Evolutionary conservation across 2,113 vertebrate species (phyloP).

Genomic region (Pelmatolapia mariae): DNA sequence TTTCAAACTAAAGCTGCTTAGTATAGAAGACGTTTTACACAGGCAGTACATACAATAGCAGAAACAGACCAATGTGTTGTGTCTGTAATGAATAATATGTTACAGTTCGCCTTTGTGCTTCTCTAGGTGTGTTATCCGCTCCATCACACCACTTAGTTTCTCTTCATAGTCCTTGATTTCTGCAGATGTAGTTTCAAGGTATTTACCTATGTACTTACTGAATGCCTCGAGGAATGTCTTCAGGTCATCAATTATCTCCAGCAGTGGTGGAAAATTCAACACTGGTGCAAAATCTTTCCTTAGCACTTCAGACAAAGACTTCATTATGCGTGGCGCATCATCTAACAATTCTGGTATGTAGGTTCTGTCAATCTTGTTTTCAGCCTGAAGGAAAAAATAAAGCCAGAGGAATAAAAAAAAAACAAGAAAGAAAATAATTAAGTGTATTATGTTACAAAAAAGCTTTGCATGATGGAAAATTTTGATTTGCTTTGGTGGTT

Average conservation of each 20-base stretch:
- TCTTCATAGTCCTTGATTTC: neutral
- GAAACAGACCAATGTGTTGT: neutral
- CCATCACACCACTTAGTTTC: neutral
- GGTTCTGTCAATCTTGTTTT: neutral
- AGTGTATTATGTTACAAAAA: neutral
- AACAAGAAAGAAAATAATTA: neutral
- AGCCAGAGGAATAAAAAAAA: neutral
- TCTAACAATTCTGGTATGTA: neutral
- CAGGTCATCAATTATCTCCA: neutral
- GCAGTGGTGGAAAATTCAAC: neutral
- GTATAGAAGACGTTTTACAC: neutral
- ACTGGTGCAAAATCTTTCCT: neutral
- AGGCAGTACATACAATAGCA: neutral
- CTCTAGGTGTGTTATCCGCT: neutral
- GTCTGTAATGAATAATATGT: neutral
- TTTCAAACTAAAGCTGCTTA: neutral
- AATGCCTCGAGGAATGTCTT: rapidly evolving
- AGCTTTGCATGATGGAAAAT: rapidly evolving
- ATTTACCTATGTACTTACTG: neutral
- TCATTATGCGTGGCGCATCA: rapidly evolving
- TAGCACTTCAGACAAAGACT: neutral
- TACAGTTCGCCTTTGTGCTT: rapidly evolving
- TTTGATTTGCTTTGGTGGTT: neutral
- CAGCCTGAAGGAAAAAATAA: neutral
- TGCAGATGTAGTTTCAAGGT: neutral